phyloP scores from a whole-genome alignment of 2,888 invertebrate species.

The Lycocerus yunnanus region DNA sequence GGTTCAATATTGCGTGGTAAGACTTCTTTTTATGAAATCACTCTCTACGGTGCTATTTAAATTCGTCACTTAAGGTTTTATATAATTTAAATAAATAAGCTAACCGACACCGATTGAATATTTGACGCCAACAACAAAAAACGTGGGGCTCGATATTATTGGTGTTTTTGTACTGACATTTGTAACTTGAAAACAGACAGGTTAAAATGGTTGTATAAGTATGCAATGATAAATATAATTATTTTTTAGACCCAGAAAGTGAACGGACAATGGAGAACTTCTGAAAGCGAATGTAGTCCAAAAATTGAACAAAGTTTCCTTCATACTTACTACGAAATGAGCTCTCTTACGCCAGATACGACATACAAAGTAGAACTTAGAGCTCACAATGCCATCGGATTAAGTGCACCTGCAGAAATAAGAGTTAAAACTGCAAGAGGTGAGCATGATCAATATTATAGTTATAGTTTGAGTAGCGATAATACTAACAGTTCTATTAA shows the following conservation, averaged over 20 bases:
- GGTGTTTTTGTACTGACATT: too few species aligned
- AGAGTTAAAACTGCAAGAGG: slow-evolving; percentile 86
- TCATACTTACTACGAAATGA: slow-evolving; percentile 70
- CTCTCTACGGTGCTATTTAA: too few species aligned
- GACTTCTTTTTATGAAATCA: slow-evolving; percentile 46
- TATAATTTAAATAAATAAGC: too few species aligned
- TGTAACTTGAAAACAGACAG: too few species aligned
- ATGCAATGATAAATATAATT: neutral
- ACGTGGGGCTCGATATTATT: too few species aligned
- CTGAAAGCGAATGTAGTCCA: slow-evolving; percentile 59
- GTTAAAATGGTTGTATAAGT: too few species aligned
- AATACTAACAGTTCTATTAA: slow-evolving; percentile 20
- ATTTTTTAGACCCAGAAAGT: slow-evolving; percentile 66
- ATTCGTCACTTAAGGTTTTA: too few species aligned
- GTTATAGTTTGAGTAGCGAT: slow-evolving; percentile 21
- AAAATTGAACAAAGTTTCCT: slow-evolving; percentile 66
- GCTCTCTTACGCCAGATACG: slow-evolving; percentile 74
- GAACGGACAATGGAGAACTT: slow-evolving; percentile 68
- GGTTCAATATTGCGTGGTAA: slow-evolving; percentile 80
- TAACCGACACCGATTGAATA: too few species aligned
- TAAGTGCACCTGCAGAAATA: slow-evolving; percentile 76
- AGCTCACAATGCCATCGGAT: slow-evolving; percentile 86
- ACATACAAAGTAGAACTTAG: slow-evolving; percentile 82
- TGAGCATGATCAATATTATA: slow-evolving; percentile 61
- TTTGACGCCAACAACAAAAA: too few species aligned